phyloP scores from a whole-genome alignment of 1,140 invertebrate species.

The Coenobita brevimanus region DNA sequence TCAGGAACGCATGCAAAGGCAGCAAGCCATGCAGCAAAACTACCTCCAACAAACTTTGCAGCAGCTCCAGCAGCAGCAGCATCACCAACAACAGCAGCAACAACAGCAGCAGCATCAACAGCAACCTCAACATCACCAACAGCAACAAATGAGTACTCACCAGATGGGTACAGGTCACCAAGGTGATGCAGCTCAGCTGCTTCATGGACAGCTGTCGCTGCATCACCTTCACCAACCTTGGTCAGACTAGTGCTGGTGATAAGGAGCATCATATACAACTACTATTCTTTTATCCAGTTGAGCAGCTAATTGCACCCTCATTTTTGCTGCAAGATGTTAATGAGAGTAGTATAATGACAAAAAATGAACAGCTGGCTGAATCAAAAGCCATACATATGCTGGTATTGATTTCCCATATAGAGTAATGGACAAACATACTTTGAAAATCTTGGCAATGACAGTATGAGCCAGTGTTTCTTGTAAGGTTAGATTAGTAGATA shows the following conservation, averaged over 20 bases:
- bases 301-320: constrained; percentile 20
- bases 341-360: constrained; percentile 17
- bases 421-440: constrained; percentile 24
- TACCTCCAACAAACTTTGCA: constrained; percentile 69
- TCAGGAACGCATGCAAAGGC: constrained; percentile 68
- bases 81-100: constrained; percentile 64
- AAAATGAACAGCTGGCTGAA: constrained; percentile 3
- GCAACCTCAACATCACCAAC: constrained; percentile 52
- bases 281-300: constrained; percentile 14
- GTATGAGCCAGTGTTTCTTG: constrained; percentile 34
- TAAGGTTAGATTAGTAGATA: constrained; percentile 48
- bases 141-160: constrained; percentile 53
- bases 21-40: constrained; percentile 68
- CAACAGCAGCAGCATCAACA: constrained; percentile 64
- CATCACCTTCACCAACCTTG: constrained; percentile 69
- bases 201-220: constrained; percentile 66
- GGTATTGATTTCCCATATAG: constrained; percentile 40
- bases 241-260: constrained; percentile 65
- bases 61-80: constrained; percentile 64
- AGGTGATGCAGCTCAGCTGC: constrained; percentile 47
- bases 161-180: constrained; percentile 57
- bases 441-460: constrained; percentile 35
- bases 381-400: constrained; percentile 28
- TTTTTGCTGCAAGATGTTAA: not conserved
- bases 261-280: constrained; percentile 24